Percentiles rank a stretch among this genome's conserved stretches.
Conservation (phyloP, 2,888 invertebrate species). For the Drosophila parthenogenetica region DNA sequence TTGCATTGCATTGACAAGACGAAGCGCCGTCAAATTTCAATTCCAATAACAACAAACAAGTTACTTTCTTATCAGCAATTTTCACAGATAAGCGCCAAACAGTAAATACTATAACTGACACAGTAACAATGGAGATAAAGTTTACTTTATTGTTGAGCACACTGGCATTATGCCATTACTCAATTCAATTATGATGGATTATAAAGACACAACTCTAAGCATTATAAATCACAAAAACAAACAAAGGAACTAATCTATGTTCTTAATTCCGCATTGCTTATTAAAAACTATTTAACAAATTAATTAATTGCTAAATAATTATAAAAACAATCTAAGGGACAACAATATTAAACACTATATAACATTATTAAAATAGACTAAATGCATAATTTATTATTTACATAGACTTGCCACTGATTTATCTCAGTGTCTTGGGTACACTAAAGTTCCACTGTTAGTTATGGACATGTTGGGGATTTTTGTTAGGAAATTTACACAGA, state of each 20-base stretch:
- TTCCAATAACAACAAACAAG: conserved; percentile 22
- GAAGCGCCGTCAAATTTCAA: conserved; percentile 33
- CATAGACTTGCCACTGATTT: conserved; percentile 2
- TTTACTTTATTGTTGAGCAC: conserved; percentile 44
- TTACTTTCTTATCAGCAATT: conserved; percentile 40
- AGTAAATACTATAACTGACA: conserved; percentile 39
- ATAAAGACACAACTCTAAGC: conserved; percentile 25
- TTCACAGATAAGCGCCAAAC: conserved; percentile 43
- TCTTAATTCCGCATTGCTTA: conserved; percentile 16
- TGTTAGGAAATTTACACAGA: conserved; percentile 13
- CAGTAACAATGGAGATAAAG: conserved; percentile 54
- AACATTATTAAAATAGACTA: background rate
- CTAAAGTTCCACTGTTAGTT: conserved; percentile 12
- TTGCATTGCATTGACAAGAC: conserved; percentile 29
- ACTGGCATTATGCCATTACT: conserved; percentile 49
- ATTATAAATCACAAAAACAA: conserved; percentile 15
- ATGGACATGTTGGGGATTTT: conserved; percentile 4
- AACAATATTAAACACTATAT: background rate
- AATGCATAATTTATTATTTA: conserved; percentile 1
- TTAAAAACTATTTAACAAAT: conserved; percentile 3
- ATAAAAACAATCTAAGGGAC: background rate
- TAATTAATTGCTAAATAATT: background rate
- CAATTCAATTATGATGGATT: conserved; percentile 65
- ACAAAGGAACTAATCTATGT: conserved; percentile 19
- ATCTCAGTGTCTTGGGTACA: conserved; percentile 10